Percentiles rank a stretch among this genome's conserved stretches.
Conservation (phyloP, 2,888 invertebrate species). For the Camponotus fellah region DNA sequence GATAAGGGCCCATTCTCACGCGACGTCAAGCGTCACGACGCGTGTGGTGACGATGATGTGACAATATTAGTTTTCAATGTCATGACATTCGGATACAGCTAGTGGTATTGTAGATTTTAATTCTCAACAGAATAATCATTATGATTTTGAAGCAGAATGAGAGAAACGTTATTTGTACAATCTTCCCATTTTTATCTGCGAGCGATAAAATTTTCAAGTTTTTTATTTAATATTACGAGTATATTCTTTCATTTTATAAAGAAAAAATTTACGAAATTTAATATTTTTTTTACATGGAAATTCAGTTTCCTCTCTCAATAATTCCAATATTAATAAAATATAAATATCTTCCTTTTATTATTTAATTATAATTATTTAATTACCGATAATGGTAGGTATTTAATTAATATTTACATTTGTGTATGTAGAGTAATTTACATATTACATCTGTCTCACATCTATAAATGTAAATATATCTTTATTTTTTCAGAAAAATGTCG, state of each 20-base stretch:
- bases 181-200: not conserved
- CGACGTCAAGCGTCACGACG: not conserved
- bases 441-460: not conserved
- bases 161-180: conserved; percentile 3
- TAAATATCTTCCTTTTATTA: not conserved
- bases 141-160: not conserved
- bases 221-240: not conserved
- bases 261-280: not conserved
- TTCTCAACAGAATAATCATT: conserved; percentile 7
- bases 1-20: conserved; percentile 37
- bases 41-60: conserved; percentile 14
- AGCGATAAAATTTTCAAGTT: not conserved
- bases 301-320: not conserved
- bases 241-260: not conserved
- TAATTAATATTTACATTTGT: not conserved
- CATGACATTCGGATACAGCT: not conserved
- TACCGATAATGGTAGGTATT: not conserved
- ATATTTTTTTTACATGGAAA: not conserved
- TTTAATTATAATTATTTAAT: conserved; percentile 17
- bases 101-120: conserved; percentile 1
- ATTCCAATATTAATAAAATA: not conserved
- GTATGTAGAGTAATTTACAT: not conserved
- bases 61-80: conserved; percentile 48
- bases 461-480: not conserved
- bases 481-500: conserved; percentile 26